Evolutionary conservation across 2,113 vertebrate species (phyloP).

Genomic region (Dipodomys ordii): DNA sequence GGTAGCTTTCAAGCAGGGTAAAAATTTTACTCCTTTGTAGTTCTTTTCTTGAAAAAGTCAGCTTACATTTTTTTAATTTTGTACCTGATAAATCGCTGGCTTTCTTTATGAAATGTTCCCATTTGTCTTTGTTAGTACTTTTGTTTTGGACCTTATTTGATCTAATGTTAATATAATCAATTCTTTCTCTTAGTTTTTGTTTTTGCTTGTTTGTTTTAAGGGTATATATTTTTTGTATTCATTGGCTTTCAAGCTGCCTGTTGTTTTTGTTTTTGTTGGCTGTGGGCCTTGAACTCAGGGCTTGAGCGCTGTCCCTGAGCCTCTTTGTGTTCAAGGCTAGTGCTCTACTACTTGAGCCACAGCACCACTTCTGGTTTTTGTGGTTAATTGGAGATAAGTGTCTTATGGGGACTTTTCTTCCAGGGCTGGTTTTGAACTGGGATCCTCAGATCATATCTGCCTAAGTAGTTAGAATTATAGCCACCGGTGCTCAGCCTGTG

Average conservation of each 20-base stretch:
- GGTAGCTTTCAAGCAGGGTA: neutral
- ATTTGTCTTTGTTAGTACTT: neutral
- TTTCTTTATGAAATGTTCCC: neutral
- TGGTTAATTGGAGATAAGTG: too few relatives aligned
- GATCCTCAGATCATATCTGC: too few relatives aligned
- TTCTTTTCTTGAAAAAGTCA: neutral
- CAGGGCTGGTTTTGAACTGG: too few relatives aligned
- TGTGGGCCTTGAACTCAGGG: too few relatives aligned
- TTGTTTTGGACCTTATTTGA: neutral
- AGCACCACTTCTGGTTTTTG: too few relatives aligned
- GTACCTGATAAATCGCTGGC: neutral
- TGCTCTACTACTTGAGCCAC: too few relatives aligned
- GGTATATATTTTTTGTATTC: neutral
- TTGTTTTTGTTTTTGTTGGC: neutral
- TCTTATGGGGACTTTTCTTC: too few relatives aligned
- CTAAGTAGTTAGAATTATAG: too few relatives aligned
- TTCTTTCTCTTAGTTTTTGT: neutral
- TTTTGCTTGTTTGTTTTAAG: neutral
- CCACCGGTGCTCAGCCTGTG: neutral
- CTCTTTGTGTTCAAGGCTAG: too few relatives aligned
- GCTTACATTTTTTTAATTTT: neutral
- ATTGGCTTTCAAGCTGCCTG: neutral
- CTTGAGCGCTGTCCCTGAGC: too few relatives aligned
- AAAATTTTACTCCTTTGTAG: neutral
- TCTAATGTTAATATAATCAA: neutral